Conservation (phyloP, 2,113 vertebrate genomes). For the Callipepla californica region DNA sequence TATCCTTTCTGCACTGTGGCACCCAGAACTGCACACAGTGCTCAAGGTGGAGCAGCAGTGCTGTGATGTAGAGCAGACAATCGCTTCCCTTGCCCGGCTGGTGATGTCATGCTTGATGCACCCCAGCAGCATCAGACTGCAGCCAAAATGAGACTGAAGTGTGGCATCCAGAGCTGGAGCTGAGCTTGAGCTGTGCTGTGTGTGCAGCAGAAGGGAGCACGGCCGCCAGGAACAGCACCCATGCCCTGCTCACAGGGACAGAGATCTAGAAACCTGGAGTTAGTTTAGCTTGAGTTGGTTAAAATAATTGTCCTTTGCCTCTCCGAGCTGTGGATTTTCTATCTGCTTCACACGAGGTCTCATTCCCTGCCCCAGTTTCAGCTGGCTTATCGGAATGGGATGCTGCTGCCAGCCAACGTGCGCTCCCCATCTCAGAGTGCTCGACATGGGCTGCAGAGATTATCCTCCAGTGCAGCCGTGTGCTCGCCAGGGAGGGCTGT, state of each 20-base stretch:
- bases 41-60: too few species aligned
- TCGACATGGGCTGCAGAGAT: neutral
- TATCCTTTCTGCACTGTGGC: too few species aligned
- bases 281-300: slow-evolving; percentile 59
- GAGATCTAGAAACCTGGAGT: neutral
- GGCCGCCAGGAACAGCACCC: fast-evolving
- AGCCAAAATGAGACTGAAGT: neutral
- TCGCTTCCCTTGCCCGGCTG: too few species aligned
- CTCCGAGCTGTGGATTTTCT: slow-evolving; percentile 39
- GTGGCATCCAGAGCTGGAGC: neutral
- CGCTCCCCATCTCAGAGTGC: neutral
- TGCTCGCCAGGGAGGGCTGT: neutral
- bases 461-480: slow-evolving; percentile 5
- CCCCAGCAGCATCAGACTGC: neutral
- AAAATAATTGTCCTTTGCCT: slow-evolving; percentile 57
- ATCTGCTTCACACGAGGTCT: neutral
- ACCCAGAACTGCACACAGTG: too few species aligned
- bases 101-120: too few species aligned
- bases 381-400: slow-evolving; percentile 26
- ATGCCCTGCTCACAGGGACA: neutral
- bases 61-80: too few species aligned
- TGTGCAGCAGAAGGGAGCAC: neutral
- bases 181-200: neutral
- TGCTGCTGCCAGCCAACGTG: neutral
- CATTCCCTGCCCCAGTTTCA: slow-evolving; percentile 49